Evolutionary conservation across 2,888 invertebrate species (phyloP), one percentile per base, ranked within the genome.

Genomic region (Apodemia hepburni): DNA sequence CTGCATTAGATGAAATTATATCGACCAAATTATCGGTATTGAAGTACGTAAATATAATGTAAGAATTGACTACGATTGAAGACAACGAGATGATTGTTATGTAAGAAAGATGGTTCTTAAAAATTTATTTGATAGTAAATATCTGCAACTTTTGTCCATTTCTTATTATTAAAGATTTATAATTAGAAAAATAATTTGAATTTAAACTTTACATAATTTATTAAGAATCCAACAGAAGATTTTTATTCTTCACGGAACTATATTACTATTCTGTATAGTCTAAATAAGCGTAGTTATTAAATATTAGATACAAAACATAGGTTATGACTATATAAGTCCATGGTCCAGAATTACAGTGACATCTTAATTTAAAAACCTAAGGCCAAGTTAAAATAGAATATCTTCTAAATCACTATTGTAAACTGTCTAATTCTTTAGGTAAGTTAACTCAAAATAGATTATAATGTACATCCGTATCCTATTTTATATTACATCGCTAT

Each of bases 401-500:
- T 58, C 61, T 64, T 62, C 58, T 58, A 64, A 62, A 57, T 62
- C 22, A 42, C 22, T 51, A 22, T 51, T 51, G 51, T 51, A 51
- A 51, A 51, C 27, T 51, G 18, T 49, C 49, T 49, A 49, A 51
- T 11, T 12, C 51, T 51, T 51, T 51, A 51, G 18, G 51, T 27
- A 27, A 51, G 22, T 49, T 51, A 18, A 51, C 11, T 51, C 22
- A 22, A 51, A 51, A 51, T 72, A 69, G 67, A 72, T 66, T 72
- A 74, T 76, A 81, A 82, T 82, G 81, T 87, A 86, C 81, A 87
- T 80, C 81, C 79, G 76, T 61, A 60, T 62, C 64, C 80, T 75
- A 51, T 83, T 79, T 42, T 87, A 86, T 81, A 82, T 82, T 82
- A 82, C 81, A 85, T 76, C 83, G 84, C 81, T 84, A 62, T 45